Evolutionary conservation across 2,888 invertebrate species (phyloP), one percentile per base, ranked within the genome.

Genomic region (Cheilosia impressa): DNA sequence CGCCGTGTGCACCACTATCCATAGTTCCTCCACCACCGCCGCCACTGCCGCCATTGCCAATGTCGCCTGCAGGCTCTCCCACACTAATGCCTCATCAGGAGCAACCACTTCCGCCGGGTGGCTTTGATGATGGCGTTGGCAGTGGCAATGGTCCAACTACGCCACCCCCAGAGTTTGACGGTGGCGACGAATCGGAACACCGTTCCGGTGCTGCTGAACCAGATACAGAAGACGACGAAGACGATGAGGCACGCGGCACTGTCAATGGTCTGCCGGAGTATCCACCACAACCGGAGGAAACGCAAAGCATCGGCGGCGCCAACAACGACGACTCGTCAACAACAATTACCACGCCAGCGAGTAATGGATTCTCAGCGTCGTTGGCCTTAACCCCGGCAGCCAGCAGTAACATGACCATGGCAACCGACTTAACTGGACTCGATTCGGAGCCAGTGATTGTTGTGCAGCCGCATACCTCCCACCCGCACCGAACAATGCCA

Each of bases 301-400:
- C 79, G 87, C 81, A 88, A 87, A 24, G 89, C 87, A 53, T 88
- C 87, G 52, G 81, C 82, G 34, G 88, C 80, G 68, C 88, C 82
- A 55, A 87, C 87, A 90, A 90, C 62, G 91, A 91, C 60, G 91
- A 91, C 79, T 91, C 91, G 84, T 91, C 91, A 2, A 91, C 91
- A 3, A 91, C 91, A 41, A 91, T 91, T 22, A 91, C 91, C 5
- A 91, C 91, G 2, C 91, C 91, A n/a, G 90, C 91, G 0, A 91
- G 91, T 77, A 91, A 91, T 79, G 91, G 91, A 1, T 91, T 90
- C 58, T 91, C 91, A 5, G 90, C 89, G 10, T 91, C 91, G n/a
- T 90, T 91, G 13, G 89, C 90, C 13, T 88, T 91, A 68, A 89
- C 90, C 2, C 91, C 91, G 27, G 90, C 90, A 4, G 89, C 90